Percentiles rank a stretch among this genome's conserved stretches.
Conservation (phyloP, 1,140 invertebrate species). For the Orchesella cincta region DNA sequence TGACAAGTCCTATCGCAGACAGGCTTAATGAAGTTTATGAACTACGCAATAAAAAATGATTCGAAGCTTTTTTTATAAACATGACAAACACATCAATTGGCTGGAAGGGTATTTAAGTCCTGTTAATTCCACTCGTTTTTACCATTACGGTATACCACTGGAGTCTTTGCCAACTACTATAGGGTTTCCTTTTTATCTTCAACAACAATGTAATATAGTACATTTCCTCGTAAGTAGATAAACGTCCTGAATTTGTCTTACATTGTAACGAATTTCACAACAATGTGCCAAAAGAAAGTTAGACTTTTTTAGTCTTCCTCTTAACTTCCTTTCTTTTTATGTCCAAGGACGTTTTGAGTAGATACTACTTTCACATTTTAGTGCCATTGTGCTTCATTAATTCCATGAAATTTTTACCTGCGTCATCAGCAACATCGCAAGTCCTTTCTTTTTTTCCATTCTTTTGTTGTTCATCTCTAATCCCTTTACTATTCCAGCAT, state of each 20-base stretch:
- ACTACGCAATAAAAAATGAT: too few species aligned
- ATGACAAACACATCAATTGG: background rate
- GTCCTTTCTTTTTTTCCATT: background rate
- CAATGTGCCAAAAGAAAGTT: too few species aligned
- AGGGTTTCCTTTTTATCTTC: background rate
- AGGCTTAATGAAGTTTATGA: background rate
- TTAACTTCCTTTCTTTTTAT: background rate
- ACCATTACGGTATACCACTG: background rate
- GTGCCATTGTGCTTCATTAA: conserved; percentile 2
- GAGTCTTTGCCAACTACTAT: background rate
- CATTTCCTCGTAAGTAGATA: too few species aligned
- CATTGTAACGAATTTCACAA: too few species aligned
- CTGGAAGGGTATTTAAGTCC: background rate
- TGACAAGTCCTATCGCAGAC: background rate
- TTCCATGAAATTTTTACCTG: background rate
- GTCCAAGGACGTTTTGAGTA: background rate
- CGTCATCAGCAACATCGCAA: too few species aligned
- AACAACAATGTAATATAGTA: background rate
- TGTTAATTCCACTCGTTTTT: background rate
- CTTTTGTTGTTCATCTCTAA: conserved; percentile 17
- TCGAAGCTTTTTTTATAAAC: too few species aligned
- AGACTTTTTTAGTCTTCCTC: too few species aligned
- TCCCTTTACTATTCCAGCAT: background rate
- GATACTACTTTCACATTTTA: background rate
- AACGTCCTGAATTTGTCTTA: too few species aligned